Base-by-base conservation (phyloP, 2,888 invertebrate genomes). In the Leptopterna dolabrata region DNA sequence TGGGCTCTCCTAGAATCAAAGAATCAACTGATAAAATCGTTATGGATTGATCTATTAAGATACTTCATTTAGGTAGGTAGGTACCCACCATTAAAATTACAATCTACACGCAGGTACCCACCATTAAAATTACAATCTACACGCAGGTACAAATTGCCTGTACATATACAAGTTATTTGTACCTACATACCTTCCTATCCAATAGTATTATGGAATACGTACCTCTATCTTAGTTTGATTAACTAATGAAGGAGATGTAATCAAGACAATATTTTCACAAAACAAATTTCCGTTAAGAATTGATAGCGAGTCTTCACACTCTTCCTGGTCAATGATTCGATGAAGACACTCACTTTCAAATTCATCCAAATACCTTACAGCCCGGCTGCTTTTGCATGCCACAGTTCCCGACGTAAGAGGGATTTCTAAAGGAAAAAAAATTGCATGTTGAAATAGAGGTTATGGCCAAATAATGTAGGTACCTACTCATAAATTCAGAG, bases 1-100 rank as follows among this genome's bases (percentile, higher is more conserved):
- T 76, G 89, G 76, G 29, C 88, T 88, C 30, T 89, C 88, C 88
- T 89, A 27, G 86, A 87, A 41, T 51, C 51, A 84, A 45, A 36
- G 36, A 36, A 36, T 36, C 36, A 36, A 36, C 7, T 36, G 2
- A 36, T 4, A 36, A 4, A 36, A 7, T 36, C 36, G 36, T 36
- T 41, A 27, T 29, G n/a, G n/a, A n/a, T n/a, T n/a, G n/a, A n/a
- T n/a, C n/a, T n/a, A n/a, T n/a, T n/a, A n/a, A n/a, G n/a, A n/a
- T n/a, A n/a, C n/a, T n/a, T n/a, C n/a, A n/a, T n/a, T n/a, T n/a
- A n/a, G n/a, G n/a, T n/a, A n/a, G n/a, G n/a, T n/a, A n/a, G n/a
- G 36, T 36, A 7, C 7, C 36, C 36, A 36, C 36, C 36, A 36
- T 4, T 36, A 36, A 36, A 36, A 4, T 36, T n/a, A n/a, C n/a